phyloP scores from a whole-genome alignment of 2,797 vertebrate species.

The Pygocentrus nattereri region DNA sequence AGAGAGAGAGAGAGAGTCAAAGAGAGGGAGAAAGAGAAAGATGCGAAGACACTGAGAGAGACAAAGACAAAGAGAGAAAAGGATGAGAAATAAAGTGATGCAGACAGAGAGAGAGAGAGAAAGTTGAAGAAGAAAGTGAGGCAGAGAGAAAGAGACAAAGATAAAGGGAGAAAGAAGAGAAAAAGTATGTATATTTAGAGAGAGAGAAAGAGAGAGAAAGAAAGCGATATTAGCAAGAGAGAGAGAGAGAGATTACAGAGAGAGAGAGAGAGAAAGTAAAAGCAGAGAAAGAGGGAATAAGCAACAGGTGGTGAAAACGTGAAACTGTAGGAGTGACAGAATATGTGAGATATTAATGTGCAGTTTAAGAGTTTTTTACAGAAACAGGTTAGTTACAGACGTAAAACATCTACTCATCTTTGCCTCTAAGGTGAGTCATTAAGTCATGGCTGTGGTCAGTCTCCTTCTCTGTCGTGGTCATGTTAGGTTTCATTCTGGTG shows the following conservation, averaged over 20 bases:
- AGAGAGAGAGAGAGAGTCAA: background rate
- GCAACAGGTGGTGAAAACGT: slow-evolving; percentile 20
- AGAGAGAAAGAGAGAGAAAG: slow-evolving; percentile 32
- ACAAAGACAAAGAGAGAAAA: background rate
- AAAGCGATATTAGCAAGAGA: background rate
- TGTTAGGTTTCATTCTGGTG: slow-evolving; percentile 14
- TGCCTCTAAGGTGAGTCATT: background rate
- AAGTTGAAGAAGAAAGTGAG: no score
- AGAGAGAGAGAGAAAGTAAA: no score
- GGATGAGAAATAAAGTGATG: no score
- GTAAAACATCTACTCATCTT: background rate
- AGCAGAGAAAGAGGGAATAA: background rate
- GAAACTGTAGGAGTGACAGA: slow-evolving; percentile 36
- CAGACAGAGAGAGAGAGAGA: background rate
- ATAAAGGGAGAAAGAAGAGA: slow-evolving; percentile 34
- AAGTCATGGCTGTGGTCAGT: background rate
- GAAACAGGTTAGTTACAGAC: slow-evolving; percentile 20
- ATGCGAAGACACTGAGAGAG: slow-evolving; percentile 29
- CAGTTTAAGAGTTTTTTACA: slow-evolving; percentile 35
- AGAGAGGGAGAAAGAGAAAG: background rate
- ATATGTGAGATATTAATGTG: slow-evolving; percentile 24
- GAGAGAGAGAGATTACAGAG: background rate
- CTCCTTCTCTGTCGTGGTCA: background rate
- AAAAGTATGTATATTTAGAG: no score
- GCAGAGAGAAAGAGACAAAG: background rate